These are phyloP conservation scores for Nansenia antarctica DNA, from an alignment of 2,113 vertebrate species.

Conservation along the genomic window DNA sequence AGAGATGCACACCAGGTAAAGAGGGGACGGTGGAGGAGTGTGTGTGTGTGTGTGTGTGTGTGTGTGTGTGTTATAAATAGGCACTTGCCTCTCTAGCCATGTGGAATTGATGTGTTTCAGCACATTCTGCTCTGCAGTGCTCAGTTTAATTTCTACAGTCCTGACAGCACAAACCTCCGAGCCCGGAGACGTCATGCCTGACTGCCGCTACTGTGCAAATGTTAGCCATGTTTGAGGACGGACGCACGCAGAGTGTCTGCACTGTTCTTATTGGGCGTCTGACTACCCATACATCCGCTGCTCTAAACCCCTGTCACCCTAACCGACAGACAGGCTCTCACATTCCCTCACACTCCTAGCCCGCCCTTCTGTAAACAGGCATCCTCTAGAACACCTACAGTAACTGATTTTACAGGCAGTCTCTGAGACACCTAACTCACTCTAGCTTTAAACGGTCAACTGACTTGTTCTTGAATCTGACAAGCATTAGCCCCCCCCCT, in stretches of 20 bases:
- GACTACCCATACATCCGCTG: constrained; percentile 40
- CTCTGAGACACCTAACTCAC: constrained; percentile 8
- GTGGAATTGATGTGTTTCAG: constrained; percentile 78
- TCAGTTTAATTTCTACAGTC: constrained; percentile 75
- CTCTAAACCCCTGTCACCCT: constrained; percentile 60
- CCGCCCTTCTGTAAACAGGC: constrained; percentile 41
- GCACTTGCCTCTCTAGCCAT: constrained; percentile 73
- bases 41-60: not conserved
- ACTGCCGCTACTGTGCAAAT: constrained; percentile 76
- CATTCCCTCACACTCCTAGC: constrained; percentile 34
- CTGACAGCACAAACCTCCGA: constrained; percentile 72
- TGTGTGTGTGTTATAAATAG: constrained; percentile 70
- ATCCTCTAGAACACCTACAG: constrained; percentile 31
- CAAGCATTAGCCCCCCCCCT: constrained; percentile 13
- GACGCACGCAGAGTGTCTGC: not conserved
- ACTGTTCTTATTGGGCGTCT: constrained; percentile 28
- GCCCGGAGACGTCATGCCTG: constrained; percentile 71
- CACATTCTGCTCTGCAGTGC: constrained; percentile 71
- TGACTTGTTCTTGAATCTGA: constrained; percentile 44
- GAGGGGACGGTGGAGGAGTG: constrained; percentile 14
- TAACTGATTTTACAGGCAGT: constrained; percentile 48
- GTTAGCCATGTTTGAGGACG: constrained; percentile 68
- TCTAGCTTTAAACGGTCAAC: constrained; percentile 42
- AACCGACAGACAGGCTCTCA: constrained; percentile 55
- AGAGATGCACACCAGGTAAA: constrained; percentile 70